These are phyloP conservation scores for Melipona beecheii DNA, from an alignment of 2,888 invertebrate genomes.

Conservation along the genomic window DNA sequence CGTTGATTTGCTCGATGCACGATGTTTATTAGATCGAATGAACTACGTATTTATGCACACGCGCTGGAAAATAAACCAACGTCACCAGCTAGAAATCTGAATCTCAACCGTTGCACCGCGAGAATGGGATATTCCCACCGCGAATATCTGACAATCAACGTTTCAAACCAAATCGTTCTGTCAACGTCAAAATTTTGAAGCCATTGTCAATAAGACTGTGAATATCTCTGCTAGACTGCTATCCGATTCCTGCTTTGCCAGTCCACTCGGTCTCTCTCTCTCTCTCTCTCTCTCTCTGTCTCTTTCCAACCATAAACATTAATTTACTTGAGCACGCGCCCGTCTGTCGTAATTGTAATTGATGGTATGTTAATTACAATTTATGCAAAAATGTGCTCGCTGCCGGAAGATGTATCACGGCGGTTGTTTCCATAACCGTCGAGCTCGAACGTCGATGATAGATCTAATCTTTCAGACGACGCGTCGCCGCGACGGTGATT, in stretches of 20 bases:
- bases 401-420: conserved; percentile 30
- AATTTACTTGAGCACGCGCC: conserved; percentile 61
- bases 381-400: conserved; percentile 68
- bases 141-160: neutral
- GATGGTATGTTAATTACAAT: conserved; percentile 73
- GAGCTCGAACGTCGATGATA: conserved; percentile 29
- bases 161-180: neutral
- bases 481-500: neutral
- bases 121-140: no score
- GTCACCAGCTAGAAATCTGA: neutral
- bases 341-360: conserved; percentile 68
- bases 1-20: neutral
- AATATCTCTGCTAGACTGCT: conserved; percentile 41
- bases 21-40: neutral
- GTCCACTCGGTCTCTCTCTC: conserved; percentile 40
- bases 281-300: conserved; percentile 31
- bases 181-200: conserved; percentile 5
- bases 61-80: neutral
- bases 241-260: conserved; percentile 56
- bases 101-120: neutral
- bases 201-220: conserved; percentile 36
- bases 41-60: no score
- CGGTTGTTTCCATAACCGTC: conserved; percentile 46
- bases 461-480: conserved; percentile 5
- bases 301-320: conserved; percentile 65